Conservation (phyloP, 2,113 vertebrate genomes). For the Rhea americana region DNA sequence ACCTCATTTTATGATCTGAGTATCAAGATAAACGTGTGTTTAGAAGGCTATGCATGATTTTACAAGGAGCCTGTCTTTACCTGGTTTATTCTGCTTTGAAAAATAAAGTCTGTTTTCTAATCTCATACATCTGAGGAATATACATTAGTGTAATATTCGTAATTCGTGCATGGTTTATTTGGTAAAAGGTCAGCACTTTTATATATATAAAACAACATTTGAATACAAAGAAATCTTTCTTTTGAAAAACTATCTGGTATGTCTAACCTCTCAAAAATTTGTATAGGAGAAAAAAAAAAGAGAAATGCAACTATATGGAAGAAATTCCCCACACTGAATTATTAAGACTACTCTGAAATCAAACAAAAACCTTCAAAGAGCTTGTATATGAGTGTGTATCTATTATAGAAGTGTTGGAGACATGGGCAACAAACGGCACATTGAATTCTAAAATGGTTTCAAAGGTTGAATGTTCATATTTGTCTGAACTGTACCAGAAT, state of each 20-base stretch:
- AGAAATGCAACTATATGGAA: background rate
- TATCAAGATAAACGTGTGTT: background rate
- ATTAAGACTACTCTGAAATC: background rate
- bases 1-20: background rate
- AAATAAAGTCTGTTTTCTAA: background rate
- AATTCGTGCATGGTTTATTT: background rate
- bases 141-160: background rate
- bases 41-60: background rate
- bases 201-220: background rate
- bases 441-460: slow-evolving; percentile 13
- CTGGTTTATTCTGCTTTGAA: background rate
- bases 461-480: background rate
- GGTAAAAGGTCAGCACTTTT: background rate
- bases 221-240: background rate
- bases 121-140: rapidly evolving
- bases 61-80: background rate
- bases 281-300: background rate
- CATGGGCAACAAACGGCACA: background rate
- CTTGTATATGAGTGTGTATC: background rate
- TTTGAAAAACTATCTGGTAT: background rate
- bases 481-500: background rate
- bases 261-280: background rate
- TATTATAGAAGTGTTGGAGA: background rate
- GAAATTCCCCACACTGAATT: background rate
- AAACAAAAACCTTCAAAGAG: background rate